These are phyloP conservation scores for Burhinus oedicnemus DNA, from an alignment of 2,113 vertebrate genomes.

Conservation along the genomic window DNA sequence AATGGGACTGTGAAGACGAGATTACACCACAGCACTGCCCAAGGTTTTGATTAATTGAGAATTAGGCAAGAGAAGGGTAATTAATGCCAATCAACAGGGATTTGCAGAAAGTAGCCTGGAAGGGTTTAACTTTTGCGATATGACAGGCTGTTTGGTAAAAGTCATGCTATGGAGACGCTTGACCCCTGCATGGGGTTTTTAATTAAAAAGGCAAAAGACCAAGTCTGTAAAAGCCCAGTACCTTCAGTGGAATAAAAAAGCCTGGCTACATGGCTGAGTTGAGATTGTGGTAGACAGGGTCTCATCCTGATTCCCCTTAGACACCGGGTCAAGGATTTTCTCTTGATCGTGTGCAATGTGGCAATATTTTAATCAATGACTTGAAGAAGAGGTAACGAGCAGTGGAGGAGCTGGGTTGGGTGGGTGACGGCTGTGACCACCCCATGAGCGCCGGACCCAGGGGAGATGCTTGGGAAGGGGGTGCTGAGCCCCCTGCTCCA, in stretches of 20 bases:
- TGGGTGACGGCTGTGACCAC: not conserved
- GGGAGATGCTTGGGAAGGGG: not conserved
- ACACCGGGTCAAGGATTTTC: not conserved
- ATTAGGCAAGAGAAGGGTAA: not conserved
- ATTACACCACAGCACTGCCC: not conserved
- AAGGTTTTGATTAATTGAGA: constrained; percentile 13
- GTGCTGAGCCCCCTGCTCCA: not conserved
- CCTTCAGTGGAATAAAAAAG: not conserved
- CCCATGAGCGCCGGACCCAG: not conserved
- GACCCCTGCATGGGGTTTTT: not conserved
- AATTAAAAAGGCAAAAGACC: not conserved
- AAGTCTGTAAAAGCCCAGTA: not conserved
- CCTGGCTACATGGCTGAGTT: accelerated
- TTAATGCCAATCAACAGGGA: not conserved
- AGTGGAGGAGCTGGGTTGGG: accelerated
- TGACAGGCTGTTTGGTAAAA: not conserved
- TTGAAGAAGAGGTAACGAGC: not conserved
- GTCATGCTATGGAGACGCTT: accelerated
- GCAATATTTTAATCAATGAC: not conserved
- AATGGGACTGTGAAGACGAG: accelerated
- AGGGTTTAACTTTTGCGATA: not conserved
- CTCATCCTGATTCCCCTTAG: not conserved
- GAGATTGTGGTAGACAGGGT: too few species aligned
- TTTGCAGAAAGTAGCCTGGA: not conserved
- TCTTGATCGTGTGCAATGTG: not conserved